These are phyloP conservation scores for Ifrita kowaldi DNA, from an alignment of 2,113 vertebrate genomes.

Conservation along the genomic window DNA sequence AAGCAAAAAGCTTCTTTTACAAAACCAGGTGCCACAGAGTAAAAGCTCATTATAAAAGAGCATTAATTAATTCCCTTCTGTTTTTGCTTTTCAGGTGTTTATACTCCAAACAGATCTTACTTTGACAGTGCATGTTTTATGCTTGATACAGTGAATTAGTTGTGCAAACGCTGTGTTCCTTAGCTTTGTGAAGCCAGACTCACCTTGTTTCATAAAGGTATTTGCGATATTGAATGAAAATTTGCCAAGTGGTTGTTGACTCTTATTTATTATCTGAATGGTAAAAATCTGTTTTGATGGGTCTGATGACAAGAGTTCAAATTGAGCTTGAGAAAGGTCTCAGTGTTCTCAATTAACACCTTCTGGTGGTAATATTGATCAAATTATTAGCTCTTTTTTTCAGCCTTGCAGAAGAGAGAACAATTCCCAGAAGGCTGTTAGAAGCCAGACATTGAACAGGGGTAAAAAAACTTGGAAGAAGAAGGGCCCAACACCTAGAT, in stretches of 20 bases:
- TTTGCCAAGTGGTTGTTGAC: not conserved
- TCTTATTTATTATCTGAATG: not conserved
- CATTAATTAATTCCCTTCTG: not conserved
- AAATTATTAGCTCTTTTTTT: not conserved
- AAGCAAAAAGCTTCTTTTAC: not conserved
- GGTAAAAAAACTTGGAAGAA: not conserved
- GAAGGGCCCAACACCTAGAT: not conserved
- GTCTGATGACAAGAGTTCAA: not conserved
- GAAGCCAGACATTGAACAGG: not conserved
- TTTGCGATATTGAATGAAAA: not conserved
- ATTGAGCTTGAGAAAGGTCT: not conserved
- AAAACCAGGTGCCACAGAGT: not conserved
- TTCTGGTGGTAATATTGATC: not conserved
- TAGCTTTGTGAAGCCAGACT: not conserved
- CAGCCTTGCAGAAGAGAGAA: not conserved
- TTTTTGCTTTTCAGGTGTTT: not conserved
- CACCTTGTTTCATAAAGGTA: not conserved
- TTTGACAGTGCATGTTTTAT: not conserved
- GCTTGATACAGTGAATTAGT: not conserved
- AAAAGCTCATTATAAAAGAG: not conserved
- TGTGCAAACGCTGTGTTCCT: not conserved
- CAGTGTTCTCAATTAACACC: not conserved
- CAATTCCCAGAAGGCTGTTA: not conserved
- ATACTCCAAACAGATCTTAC: not conserved
- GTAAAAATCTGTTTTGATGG: not conserved